Percentiles rank a stretch among this genome's conserved stretches.
Conservation (phyloP, 2,797 vertebrate genomes). For the Hypotaenidia okinawae region DNA sequence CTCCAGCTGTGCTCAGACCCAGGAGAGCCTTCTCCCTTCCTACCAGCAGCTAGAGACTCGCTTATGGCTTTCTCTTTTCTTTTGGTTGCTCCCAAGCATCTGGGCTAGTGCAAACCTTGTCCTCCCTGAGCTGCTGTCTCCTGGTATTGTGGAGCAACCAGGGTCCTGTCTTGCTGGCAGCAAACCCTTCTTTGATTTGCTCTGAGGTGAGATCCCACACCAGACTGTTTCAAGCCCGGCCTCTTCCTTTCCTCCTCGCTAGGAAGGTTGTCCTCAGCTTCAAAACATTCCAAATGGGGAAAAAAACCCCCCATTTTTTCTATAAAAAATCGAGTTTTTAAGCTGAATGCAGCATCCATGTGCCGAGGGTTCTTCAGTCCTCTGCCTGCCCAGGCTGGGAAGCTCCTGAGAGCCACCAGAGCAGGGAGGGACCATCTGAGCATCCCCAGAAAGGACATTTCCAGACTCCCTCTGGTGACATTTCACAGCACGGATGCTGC, state of each 20-base stretch:
- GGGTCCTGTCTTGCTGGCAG: background rate
- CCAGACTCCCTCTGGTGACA: accelerated
- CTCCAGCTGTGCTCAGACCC: accelerated
- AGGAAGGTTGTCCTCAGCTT: background rate
- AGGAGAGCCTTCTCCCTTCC: background rate
- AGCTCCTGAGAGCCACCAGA: background rate
- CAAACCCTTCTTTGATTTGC: background rate
- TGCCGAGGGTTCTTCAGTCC: background rate
- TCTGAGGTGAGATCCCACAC: background rate
- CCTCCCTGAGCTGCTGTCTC: background rate
- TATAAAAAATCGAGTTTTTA: background rate
- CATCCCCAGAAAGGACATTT: background rate
- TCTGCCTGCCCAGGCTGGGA: background rate
- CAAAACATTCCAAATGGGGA: background rate
- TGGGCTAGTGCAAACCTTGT: background rate
- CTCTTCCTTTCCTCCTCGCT: background rate
- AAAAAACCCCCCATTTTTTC: too few species aligned
- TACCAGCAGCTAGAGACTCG: background rate
- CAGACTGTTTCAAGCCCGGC: background rate
- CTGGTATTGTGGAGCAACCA: background rate
- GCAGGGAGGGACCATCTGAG: background rate
- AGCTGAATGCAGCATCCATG: background rate
- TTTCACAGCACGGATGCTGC: background rate
- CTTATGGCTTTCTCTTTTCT: background rate
- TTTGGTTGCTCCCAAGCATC: accelerated